Evolutionary conservation across 2,113 vertebrate genomes (phyloP), one percentile per base, ranked within the genome.

Genomic region (Ameiurus melas): DNA sequence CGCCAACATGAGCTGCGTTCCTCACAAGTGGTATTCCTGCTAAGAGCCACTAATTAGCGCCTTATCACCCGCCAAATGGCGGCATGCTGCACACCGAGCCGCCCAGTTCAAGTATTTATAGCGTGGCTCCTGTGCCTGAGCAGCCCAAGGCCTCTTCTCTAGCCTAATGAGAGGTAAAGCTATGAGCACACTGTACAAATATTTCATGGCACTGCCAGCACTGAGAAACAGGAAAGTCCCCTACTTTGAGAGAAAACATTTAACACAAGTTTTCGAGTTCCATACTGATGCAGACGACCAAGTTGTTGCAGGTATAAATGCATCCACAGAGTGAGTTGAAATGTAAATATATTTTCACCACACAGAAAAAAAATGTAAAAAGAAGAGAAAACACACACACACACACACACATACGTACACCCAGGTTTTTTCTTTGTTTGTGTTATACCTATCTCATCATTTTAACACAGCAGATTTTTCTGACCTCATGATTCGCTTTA

Each of bases 1-100:
- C 94, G 93, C 94, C 95, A 95, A 96, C 95, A 95, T 95, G 93
- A 95, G 94, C 95, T 94, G 93, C 94, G 93, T 96, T 97, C 95
- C 95, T 95, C 94, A 85, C 86, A 91, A 91, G 91, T 91, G 89
- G 85, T 90, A 92, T 93, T 92, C 90, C 92, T 92, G 94, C 92
- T 95, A 96, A 95, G 94, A 93, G 95, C 93, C 91, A 92, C 95
- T 95, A 95, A 96, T 96, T 95, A 96, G 94, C 95, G 90, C 94
- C 94, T 95, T 94, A 95, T 96, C 93, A 93, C 94, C 94, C 89
- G 95, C 94, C 94, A 94, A 96, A 95, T 94, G 90, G 94, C 92
- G 92, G 92, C 91, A 90, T 90, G 93, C 93, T 92, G 93, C 19
- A 91, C 92, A 92, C 93, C 93, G n/a, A 93, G 93, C 91, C 90